Percentiles rank a stretch among this genome's conserved stretches.
Evolutionary conservation across 2,888 invertebrate genomes (phyloP).

Genomic region (Eristalis intricaria): DNA sequence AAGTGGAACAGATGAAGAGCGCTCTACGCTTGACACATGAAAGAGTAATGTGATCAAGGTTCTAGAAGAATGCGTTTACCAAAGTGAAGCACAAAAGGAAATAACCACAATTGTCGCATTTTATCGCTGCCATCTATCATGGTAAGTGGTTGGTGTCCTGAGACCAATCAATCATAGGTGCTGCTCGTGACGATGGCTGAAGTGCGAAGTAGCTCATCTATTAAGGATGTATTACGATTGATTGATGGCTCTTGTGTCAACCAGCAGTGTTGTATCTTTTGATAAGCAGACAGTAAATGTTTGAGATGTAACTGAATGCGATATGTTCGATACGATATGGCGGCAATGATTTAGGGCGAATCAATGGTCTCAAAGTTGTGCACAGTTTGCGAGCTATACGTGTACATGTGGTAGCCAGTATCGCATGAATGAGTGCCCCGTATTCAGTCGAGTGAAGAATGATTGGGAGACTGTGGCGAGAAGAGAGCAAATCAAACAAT

Average conservation of each 20-base stretch:
- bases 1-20: conserved; percentile 22
- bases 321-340: background rate
- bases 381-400: background rate
- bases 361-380: background rate
- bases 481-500: too few relatives aligned
- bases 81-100: conserved; percentile 32
- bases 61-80: conserved; percentile 52
- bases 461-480: too few relatives aligned
- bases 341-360: conserved; percentile 12
- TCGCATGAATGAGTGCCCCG: background rate
- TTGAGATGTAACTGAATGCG: conserved; percentile 17
- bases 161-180: conserved; percentile 49
- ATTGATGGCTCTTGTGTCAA: conserved; percentile 37
- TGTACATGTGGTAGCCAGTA: background rate
- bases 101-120: conserved; percentile 41
- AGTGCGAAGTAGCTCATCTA: conserved; percentile 28
- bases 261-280: background rate
- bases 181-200: conserved; percentile 2
- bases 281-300: conserved; percentile 38
- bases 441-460: too few relatives aligned
- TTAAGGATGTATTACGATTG: conserved; percentile 38
- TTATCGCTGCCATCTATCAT: conserved; percentile 30
- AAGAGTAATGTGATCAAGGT: conserved; percentile 44
- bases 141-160: conserved; percentile 20
- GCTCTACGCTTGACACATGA: conserved; percentile 23